Evolutionary conservation across 2,888 invertebrate species (phyloP), one percentile per base, ranked within the genome.

Genomic region (Hemistola chrysoprasaria): DNA sequence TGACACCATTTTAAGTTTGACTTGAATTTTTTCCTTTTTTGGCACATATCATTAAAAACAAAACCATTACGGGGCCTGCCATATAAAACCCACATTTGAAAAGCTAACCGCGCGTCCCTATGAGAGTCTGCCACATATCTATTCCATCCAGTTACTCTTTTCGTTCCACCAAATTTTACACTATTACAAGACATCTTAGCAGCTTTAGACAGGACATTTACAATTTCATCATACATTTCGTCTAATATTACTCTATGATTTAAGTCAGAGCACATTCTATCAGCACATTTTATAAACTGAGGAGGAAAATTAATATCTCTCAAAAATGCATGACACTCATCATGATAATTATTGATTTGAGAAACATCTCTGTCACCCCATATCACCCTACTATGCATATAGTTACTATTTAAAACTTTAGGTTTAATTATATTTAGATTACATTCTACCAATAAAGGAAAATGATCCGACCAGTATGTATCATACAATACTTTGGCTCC

Each of bases 381-480:
- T 7, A 1, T 21, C 3, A 40, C 25, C 3, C 21, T 24, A 24
- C 29, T 24, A 9, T 6, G 28, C 8, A 8, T 25, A 25, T 8
- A 7, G 3, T 9, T 6, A 16, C 16, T 16, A 8, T 3, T 1
- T 5, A 9, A n/a, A 7, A 31, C 2, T 8, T 31, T 26, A 22
- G 8, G n/a, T 22, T 8, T 24, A 11, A 31, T 10, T 20, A 24
- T 21, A 24, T 11, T 29, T 11, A 45, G 9, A 5, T 51, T 37
- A 41, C 50, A 47, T n/a, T 45, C 11, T 1, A 45, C 5, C 10
- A 26, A 1, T 1, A 50, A 20, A 2, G 50, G 50, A 11, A 36
- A 39, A 26, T 50, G 45, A 20, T 42, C 42, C 6, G 40, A 51
- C 42, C 42, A 45, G 10, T 41, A 42, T 5, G 21, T 11, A 21